These are phyloP conservation scores for Sycophila sp. DNA, from an alignment of 1,140 invertebrate genomes.

Conservation along the genomic window DNA sequence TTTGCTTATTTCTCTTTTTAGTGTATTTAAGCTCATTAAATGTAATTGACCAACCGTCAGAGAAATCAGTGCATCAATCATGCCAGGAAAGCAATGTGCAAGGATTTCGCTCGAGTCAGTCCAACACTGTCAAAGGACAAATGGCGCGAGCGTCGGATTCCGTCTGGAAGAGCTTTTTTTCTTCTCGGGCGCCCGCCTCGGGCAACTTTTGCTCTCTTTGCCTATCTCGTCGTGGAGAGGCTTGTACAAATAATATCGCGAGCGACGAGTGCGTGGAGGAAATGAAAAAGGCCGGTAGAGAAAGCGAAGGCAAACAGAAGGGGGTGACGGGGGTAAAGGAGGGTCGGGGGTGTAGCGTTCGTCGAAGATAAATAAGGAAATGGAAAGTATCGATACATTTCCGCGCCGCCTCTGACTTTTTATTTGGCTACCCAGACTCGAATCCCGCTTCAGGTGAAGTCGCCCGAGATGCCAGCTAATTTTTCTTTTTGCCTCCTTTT, in stretches of 20 bases:
- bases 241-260: conserved; percentile 33
- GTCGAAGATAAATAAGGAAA: conserved; percentile 34
- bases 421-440: conserved; percentile 11
- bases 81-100: too few species aligned
- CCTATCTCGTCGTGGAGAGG: not conserved
- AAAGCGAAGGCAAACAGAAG: conserved; percentile 18
- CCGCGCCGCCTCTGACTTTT: not conserved
- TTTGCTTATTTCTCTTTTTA: not conserved
- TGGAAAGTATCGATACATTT: conserved; percentile 37
- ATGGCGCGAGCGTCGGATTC: not conserved
- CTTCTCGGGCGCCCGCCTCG: not conserved
- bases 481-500: not conserved
- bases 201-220: not conserved
- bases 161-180: not conserved
- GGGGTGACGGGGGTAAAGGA: not conserved
- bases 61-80: too few species aligned
- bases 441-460: not conserved
- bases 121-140: not conserved
- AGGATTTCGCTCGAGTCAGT: not conserved
- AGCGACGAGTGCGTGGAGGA: not conserved
- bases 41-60: too few species aligned
- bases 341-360: not conserved
- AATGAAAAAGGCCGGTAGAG: conserved; percentile 38
- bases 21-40: not conserved
- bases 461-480: not conserved